phyloP scores from a whole-genome alignment of 2,888 invertebrate genomes.

The Heliconius hortense region DNA sequence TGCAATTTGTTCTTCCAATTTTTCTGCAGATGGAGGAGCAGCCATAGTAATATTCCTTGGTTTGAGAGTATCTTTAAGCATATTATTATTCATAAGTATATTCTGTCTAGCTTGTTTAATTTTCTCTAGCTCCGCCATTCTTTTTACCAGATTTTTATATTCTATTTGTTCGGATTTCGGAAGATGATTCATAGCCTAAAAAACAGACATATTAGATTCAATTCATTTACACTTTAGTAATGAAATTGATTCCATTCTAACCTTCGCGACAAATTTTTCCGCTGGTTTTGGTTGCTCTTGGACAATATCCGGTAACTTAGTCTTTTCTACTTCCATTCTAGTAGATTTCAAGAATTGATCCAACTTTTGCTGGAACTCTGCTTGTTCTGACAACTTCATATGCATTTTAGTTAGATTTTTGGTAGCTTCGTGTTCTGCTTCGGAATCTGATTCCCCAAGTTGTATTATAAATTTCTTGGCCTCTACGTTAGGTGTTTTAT shows the following conservation, averaged over 20 bases:
- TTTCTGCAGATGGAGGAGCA: conserved; percentile 46
- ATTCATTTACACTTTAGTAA: background rate
- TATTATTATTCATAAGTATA: conserved; percentile 52
- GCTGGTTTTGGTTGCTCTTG: conserved; percentile 58
- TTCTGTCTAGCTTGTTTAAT: conserved; percentile 70
- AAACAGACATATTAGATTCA: conserved; percentile 28
- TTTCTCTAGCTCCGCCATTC: conserved; percentile 77
- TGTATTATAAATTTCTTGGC: conserved; percentile 73
- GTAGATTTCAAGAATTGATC: conserved; percentile 73
- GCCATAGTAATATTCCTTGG: conserved; percentile 58
- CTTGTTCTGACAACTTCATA: conserved; percentile 68
- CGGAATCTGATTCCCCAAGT: conserved; percentile 74
- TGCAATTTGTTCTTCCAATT: conserved; percentile 68
- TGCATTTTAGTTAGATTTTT: conserved; percentile 79
- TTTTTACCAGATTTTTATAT: conserved; percentile 72
- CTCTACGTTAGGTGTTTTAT: conserved; percentile 49
- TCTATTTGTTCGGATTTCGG: conserved; percentile 77
- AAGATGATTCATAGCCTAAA: conserved; percentile 66
- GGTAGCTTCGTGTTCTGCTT: conserved; percentile 77
- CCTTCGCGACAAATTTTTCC: conserved; percentile 74
- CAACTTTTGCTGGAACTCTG: conserved; percentile 73
- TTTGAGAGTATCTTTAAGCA: conserved; percentile 65
- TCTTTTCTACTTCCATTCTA: conserved; percentile 69
- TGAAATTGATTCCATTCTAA: conserved; percentile 45
- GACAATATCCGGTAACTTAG: conserved; percentile 59